A percentile compares a stretch with the other conserved stretches of the same genome.
phyloP scores from a whole-genome alignment of 2,797 vertebrate species.

The Picus viridis region DNA sequence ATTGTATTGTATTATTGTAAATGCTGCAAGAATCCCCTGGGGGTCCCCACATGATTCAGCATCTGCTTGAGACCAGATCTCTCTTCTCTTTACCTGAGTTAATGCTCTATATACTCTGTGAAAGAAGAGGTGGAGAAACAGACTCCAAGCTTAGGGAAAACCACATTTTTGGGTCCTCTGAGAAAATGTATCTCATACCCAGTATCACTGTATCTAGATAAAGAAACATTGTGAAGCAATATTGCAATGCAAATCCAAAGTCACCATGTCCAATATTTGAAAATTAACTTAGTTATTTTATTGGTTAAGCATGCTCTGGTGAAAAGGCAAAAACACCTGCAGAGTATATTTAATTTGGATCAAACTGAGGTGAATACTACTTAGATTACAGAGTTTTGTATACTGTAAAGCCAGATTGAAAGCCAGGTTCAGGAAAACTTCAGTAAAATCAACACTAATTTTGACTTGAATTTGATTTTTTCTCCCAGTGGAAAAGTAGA shows the following conservation, averaged over 20 bases:
- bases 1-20: too few species aligned
- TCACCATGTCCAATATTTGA: background rate
- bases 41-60: background rate
- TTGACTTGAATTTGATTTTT: background rate
- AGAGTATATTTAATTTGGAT: background rate
- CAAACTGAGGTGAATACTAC: background rate
- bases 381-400: background rate
- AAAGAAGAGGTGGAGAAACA: background rate
- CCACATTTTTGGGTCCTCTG: accelerated
- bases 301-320: background rate
- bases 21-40: background rate
- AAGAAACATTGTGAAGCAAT: background rate
- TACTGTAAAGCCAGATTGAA: background rate
- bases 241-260: background rate
- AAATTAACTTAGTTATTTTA: background rate
- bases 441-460: background rate
- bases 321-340: background rate
- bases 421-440: background rate
- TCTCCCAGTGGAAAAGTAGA: background rate
- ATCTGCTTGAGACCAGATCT: background rate
- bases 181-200: background rate
- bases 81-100: background rate
- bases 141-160: background rate
- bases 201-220: background rate
- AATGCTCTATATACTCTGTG: background rate